Conservation (phyloP, 2,113 vertebrate genomes). For the Garra rufa region DNA sequence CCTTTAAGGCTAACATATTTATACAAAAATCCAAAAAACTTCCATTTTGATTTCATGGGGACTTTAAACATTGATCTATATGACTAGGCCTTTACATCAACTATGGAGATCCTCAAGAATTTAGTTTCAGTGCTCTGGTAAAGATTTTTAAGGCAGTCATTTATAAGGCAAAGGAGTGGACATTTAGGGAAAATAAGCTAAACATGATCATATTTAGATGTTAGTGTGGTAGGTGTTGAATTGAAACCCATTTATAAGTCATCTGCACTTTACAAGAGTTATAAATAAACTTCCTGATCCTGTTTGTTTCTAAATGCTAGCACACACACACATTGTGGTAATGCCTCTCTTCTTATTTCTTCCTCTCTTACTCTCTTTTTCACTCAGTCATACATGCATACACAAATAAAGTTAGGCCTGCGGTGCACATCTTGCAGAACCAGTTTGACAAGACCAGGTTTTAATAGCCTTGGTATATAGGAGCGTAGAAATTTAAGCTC, state of each 20-base stretch:
- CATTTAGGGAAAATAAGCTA: background rate
- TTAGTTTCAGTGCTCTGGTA: conserved; percentile 33
- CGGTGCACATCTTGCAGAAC: conserved; percentile 56
- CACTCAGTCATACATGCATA: conserved; percentile 30
- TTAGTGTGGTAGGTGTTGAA: background rate
- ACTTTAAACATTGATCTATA: conserved; percentile 40
- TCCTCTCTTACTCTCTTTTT: conserved; percentile 20
- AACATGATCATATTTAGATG: background rate
- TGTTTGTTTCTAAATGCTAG: background rate
- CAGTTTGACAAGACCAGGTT: conserved; percentile 62
- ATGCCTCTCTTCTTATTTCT: conserved; percentile 22
- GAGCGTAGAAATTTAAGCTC: conserved; percentile 52
- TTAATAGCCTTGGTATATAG: conserved; percentile 62
- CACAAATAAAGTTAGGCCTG: conserved; percentile 53
- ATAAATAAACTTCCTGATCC: conserved; percentile 8
- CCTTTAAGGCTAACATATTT: too few species aligned
- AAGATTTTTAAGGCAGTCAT: background rate
- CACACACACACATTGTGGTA: background rate
- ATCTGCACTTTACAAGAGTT: background rate
- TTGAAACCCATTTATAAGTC: background rate
- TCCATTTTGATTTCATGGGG: too few species aligned
- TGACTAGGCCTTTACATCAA: conserved; percentile 11
- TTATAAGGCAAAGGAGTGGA: background rate
- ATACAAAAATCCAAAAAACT: too few species aligned
- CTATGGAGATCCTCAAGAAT: background rate